Base-by-base conservation (phyloP, 2,888 invertebrate species). In the Ganaspis brasiliensis region DNA sequence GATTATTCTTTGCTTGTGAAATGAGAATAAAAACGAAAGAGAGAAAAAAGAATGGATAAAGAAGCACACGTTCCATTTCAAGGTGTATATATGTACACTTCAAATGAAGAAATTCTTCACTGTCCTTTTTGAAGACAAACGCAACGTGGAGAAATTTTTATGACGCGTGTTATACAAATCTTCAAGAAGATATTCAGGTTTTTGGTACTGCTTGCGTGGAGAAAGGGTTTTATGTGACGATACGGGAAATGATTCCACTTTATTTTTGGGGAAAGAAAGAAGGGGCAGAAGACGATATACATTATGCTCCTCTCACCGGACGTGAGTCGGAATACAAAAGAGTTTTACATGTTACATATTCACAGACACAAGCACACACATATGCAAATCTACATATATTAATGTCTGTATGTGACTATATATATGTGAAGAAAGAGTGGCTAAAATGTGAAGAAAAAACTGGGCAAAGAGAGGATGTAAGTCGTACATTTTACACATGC, bases 11-110 rank as follows among this genome's bases (percentile, higher is more conserved):
- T n/a, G n/a, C n/a, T n/a, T n/a, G n/a, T n/a, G n/a, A n/a, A n/a
- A n/a, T n/a, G n/a, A n/a, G n/a, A n/a, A n/a, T n/a, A n/a, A n/a
- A n/a, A n/a, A 76, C 57, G 61, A 35, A 72, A 26, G 21, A 59
- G 72, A 67, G 61, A 72, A 72, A 70, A 74, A 57, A 57, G 72
- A 75, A n/a, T n/a, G n/a, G n/a, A 8, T n/a, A 49, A 49, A 19
- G 5, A 19, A 14, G 26, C 63, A 73, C 73, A 77, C 75, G 61
- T 73, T 72, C 55, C 72, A 21, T 37, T 12, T 61, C 16, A 24
- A 40, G 21, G 31, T 26, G 14, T 31, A 45, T 49, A n/a, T n/a
- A n/a, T n/a, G n/a, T n/a, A n/a, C n/a, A 49, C 16, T 49, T 40
- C 21, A 14, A n/a, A 40, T 21, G 40, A 61, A 61, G 35, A 61